Evolutionary conservation across 2,888 invertebrate genomes (phyloP).

Genomic region (Bombyx huttoni): DNA sequence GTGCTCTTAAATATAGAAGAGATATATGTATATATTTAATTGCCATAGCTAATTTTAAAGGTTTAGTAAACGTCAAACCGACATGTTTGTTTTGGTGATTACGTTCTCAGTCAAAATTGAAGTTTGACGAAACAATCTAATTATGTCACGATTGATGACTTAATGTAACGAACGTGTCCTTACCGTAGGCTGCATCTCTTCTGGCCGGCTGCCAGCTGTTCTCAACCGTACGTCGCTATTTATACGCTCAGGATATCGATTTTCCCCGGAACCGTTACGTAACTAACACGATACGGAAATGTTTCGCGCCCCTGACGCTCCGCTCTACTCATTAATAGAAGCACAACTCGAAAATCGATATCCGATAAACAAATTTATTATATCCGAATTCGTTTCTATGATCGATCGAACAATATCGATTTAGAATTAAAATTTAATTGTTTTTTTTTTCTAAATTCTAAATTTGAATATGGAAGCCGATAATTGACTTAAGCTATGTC

Average conservation of each 20-base stretch:
- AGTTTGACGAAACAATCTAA: background rate
- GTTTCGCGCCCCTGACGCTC: constrained; percentile 37
- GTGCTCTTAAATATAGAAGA: no score
- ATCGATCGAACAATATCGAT: constrained; percentile 14
- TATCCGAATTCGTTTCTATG: background rate
- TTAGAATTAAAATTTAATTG: background rate
- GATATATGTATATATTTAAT: no score
- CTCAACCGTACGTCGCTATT: constrained; percentile 55
- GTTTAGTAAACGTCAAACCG: no score
- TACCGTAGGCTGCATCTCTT: constrained; percentile 59
- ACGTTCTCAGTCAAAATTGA: no score
- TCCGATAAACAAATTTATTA: background rate
- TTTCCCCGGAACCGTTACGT: constrained; percentile 63
- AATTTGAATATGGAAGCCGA: constrained; percentile 33
- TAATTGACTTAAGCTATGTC: constrained; percentile 27
- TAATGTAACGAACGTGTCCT: background rate
- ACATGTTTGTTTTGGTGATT: no score
- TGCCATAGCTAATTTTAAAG: no score
- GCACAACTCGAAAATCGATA: constrained; percentile 11
- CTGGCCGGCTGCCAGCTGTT: constrained; percentile 63
- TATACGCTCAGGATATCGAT: constrained; percentile 66
- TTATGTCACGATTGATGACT: background rate
- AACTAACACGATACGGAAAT: constrained; percentile 46
- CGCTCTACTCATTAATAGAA: constrained; percentile 33
- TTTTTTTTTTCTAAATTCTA: constrained; percentile 5